A percentile compares a stretch with the other conserved stretches of the same genome.
These are phyloP conservation scores for Acleris literana DNA, from an alignment of 2,888 invertebrate species.

Conservation along the genomic window DNA sequence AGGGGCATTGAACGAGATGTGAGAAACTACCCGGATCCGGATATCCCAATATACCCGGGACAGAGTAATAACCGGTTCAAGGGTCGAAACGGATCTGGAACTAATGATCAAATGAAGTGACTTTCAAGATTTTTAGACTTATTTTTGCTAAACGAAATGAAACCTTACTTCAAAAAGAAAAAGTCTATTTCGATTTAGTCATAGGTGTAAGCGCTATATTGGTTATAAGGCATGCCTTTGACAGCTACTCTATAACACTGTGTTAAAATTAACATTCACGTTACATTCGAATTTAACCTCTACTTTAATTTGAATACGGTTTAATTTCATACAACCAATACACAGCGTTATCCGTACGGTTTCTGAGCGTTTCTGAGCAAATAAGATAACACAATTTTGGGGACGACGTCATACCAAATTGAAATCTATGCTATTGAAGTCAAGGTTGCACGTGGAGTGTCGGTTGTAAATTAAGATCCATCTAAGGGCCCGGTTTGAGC, in stretches of 20 bases:
- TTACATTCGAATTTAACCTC: slow-evolving; percentile 36
- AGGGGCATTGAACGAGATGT: not conserved
- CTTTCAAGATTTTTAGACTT: slow-evolving; percentile 24
- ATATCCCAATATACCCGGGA: slow-evolving; percentile 43
- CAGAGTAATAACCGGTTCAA: slow-evolving; percentile 57
- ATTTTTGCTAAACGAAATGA: not conserved
- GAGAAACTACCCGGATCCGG: slow-evolving; percentile 25
- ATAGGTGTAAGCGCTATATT: slow-evolving; percentile 25
- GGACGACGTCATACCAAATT: slow-evolving; percentile 40
- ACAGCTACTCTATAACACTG: slow-evolving; percentile 56
- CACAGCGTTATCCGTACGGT: slow-evolving; percentile 51
- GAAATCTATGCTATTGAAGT: slow-evolving; percentile 17
- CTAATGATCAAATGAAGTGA: slow-evolving; percentile 57
- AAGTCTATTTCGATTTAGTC: not conserved
- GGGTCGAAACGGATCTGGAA: slow-evolving; percentile 54
- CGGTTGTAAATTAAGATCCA: slow-evolving; percentile 19
- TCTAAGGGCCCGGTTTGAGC: slow-evolving; percentile 10
- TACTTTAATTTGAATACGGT: slow-evolving; percentile 30
- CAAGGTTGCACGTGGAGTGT: slow-evolving; percentile 1
- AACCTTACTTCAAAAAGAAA: not conserved
- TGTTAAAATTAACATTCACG: slow-evolving; percentile 40
- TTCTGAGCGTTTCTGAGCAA: slow-evolving; percentile 50
- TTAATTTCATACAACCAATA: slow-evolving; percentile 37
- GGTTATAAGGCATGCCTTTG: slow-evolving; percentile 54
- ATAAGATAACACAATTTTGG: slow-evolving; percentile 63